Base-by-base conservation (phyloP, 2,888 invertebrate species). In the Epirrita christyi region DNA sequence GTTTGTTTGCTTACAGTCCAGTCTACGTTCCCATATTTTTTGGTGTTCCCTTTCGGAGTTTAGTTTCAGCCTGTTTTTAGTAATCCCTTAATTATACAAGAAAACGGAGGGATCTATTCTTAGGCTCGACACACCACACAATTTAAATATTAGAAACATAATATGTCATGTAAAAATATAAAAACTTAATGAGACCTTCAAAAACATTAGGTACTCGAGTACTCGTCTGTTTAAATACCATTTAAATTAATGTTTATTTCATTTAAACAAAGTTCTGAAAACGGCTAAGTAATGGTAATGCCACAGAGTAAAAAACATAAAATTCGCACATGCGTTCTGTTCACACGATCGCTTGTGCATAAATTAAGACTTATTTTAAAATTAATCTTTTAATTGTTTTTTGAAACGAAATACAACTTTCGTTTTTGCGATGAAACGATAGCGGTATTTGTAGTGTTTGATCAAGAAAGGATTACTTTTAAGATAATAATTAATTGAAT, bases 341-440 rank as follows among this genome's bases (percentile, higher is more conserved):
- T 66, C 65, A 57, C 65, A 66, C 65, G 63, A 53, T 61, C 34
- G 28, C 8, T 8, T 14, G 58, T 32, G 46, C 53, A 63, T 55
- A 55, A 38, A 47, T 51, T 44, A 38, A 45, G n/a, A 40, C 36
- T 42, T 38, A 21, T 21, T 21, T 21, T 4, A 3, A n/a, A 3
- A 21, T 21, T 21, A 21, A 21, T 21, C 21, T 21, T 21, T 21
- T 21, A 21, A 21, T 38, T n/a, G n/a, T n/a, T 38, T 46, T 38
- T 47, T 44, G 10, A n/a, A n/a, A 7, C 14, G 0, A 2, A 38
- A 14, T 7, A 38, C 36, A 28, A 28, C 28, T 38, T 47, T 13
- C 47, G 10, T 8, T 27, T 36, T 37, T 9, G 6, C 0, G 2
- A n/a, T 36, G n/a, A 36, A 4, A 10, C 10, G 36, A 36, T 36